Evolutionary conservation across 2,113 vertebrate species (phyloP), one percentile per base, ranked within the genome.

Genomic region (Ascaphus truei): DNA sequence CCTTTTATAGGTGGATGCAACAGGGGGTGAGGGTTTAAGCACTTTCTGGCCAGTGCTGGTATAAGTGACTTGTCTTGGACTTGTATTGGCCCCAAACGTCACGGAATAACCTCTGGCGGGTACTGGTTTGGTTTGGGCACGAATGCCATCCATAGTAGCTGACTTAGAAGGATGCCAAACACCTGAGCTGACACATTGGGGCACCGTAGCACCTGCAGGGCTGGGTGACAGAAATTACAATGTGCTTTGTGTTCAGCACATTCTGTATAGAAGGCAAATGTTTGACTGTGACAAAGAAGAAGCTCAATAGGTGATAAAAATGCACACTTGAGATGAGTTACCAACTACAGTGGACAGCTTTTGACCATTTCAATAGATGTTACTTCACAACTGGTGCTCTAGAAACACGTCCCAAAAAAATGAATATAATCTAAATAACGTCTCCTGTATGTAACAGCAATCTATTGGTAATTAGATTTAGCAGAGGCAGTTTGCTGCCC

Each of bases 151-250:
- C 51, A 1, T 16, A 51, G n/a, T 36, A 77, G 50, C 1, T 43
- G 83, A 63, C 25, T 82, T 83, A 82, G 81, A 62, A 74, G 73
- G 72, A 56, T 84, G 83, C 84, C 82, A 84, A 72, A 69, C 69
- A 73, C 79, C 78, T 16, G 78, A 83, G 64, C 75, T 84, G 74
- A 76, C 78, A 77, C 37, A 79, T 71, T 78, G 79, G 39, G 80
- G 60, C 0, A 2, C 74, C 1, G 68, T 2, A 39, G 80, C 51
- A 77, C 67, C 77, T 71, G 83, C 0, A 75, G 73, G 75, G 63
- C 84, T 86, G 79, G 73, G 81, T 77, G 12, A 81, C 77, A 86
- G 61, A 85, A 77, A 85, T 85, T 39, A 83, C 64, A 83, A 71
- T 63, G 77, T 62, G 0, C 47, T 26, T 73, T 30, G 59, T 74